These are phyloP conservation scores for Brachyopa scutellaris DNA, from an alignment of 2,888 invertebrate species.

Conservation along the genomic window DNA sequence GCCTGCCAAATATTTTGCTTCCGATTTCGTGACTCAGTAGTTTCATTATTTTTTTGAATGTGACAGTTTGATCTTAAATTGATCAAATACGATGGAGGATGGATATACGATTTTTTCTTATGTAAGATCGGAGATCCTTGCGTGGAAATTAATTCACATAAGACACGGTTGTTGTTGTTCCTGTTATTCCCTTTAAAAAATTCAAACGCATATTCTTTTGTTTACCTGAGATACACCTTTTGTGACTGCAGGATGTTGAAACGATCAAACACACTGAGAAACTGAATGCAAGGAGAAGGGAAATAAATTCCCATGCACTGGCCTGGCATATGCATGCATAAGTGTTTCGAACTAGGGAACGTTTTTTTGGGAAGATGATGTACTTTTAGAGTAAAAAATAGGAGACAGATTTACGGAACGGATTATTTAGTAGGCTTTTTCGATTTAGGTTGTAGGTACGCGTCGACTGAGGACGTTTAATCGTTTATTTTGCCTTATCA, in stretches of 20 bases:
- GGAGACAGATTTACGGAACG: too few relatives aligned
- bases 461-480: too few relatives aligned
- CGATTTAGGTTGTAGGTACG: too few relatives aligned
- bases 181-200: background rate
- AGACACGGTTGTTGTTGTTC: conserved; percentile 10
- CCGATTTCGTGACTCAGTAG: conserved; percentile 54
- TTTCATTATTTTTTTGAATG: conserved; percentile 42
- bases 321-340: too few relatives aligned
- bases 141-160: conserved; percentile 4
- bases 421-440: too few relatives aligned
- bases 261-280: conserved; percentile 25
- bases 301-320: conserved; percentile 7
- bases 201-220: conserved; percentile 1
- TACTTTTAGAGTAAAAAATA: background rate
- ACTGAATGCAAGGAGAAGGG: background rate
- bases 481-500: too few relatives aligned
- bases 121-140: background rate
- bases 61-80: conserved; percentile 59
- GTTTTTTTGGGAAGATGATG: too few relatives aligned
- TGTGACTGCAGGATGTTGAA: conserved; percentile 17
- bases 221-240: conserved; percentile 46
- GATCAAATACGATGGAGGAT: conserved; percentile 15
- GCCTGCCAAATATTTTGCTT: conserved; percentile 48
- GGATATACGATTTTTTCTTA: too few relatives aligned
- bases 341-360: too few relatives aligned